Evolutionary conservation across 2,888 invertebrate genomes (phyloP).

Genomic region (Drosophila affinis): DNA sequence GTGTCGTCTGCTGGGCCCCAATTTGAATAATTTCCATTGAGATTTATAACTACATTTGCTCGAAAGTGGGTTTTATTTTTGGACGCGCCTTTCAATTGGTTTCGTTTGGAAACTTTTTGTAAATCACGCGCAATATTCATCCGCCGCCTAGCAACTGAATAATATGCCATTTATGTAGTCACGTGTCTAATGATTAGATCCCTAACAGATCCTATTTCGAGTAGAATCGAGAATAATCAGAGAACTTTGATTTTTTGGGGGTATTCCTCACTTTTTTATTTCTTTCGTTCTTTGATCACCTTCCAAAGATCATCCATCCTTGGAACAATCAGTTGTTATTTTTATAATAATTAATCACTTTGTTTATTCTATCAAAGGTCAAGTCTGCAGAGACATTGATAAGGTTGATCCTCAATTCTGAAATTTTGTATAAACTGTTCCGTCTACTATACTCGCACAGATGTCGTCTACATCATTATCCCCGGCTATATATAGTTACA

Average conservation of each 20-base stretch:
- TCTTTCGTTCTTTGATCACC: not conserved
- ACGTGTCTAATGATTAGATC: not conserved
- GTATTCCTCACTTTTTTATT: not conserved
- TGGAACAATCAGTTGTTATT: constrained; percentile 30
- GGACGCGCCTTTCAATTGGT: constrained; percentile 59
- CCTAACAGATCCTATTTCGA: not conserved
- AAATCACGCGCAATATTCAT: constrained; percentile 17
- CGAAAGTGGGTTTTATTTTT: constrained; percentile 57
- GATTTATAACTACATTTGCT: constrained; percentile 61
- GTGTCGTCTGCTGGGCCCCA: constrained; percentile 26
- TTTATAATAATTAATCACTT: constrained; percentile 41
- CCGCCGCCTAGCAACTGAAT: constrained; percentile 33
- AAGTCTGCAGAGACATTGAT: constrained; percentile 38
- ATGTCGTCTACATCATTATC: constrained; percentile 8
- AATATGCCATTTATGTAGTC: constrained; percentile 6
- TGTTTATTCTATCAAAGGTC: constrained; percentile 37
- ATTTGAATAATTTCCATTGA: constrained; percentile 75
- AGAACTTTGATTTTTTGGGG: not conserved
- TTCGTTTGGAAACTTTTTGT: constrained; percentile 4
- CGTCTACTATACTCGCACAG: constrained; percentile 10
- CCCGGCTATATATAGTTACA: constrained; percentile 33
- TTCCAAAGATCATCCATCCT: constrained; percentile 25
- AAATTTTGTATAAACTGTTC: constrained; percentile 24
- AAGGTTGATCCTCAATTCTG: constrained; percentile 9
- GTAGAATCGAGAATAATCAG: not conserved